phyloP scores from a whole-genome alignment of 2,797 vertebrate genomes.

The Sebastiscus tertius region DNA sequence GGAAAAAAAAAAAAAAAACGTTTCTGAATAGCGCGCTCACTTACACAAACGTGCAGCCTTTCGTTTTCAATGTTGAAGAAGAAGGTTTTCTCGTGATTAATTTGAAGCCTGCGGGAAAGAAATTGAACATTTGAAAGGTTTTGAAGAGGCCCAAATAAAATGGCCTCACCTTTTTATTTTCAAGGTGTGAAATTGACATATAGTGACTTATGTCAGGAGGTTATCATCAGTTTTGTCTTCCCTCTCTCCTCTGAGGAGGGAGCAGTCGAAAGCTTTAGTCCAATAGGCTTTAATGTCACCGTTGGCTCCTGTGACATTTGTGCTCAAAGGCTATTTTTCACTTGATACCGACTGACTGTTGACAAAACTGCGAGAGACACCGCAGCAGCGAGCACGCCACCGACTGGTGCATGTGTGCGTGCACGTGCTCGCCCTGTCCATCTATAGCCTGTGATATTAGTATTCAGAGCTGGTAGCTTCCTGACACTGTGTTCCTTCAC shows the following conservation, averaged over 20 bases:
- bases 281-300: slow-evolving; percentile 76
- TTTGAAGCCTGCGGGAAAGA: not conserved
- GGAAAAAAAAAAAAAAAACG: not conserved
- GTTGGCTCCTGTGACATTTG: slow-evolving; percentile 75
- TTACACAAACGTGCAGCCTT: not conserved
- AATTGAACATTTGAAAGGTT: not conserved
- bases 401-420: slow-evolving; percentile 1
- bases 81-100: not conserved
- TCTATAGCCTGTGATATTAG: slow-evolving; percentile 67
- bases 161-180: not conserved
- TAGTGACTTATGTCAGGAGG: slow-evolving; percentile 5
- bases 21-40: not conserved
- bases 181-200: not conserved
- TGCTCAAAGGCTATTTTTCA: slow-evolving; percentile 75
- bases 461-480: slow-evolving; percentile 78
- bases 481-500: slow-evolving; percentile 78
- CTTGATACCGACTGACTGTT: slow-evolving; percentile 76
- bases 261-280: slow-evolving; percentile 50
- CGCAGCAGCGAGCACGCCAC: slow-evolving; percentile 5
- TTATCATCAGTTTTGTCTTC: slow-evolving; percentile 40
- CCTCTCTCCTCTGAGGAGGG: not conserved
- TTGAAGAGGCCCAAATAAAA: not conserved
- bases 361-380: slow-evolving; percentile 71
- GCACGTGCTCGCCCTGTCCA: slow-evolving; percentile 32
- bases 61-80: not conserved